Percentiles rank a stretch among this genome's conserved stretches.
Conservation (phyloP, 2,113 vertebrate species). For the Laticauda laticaudata region DNA sequence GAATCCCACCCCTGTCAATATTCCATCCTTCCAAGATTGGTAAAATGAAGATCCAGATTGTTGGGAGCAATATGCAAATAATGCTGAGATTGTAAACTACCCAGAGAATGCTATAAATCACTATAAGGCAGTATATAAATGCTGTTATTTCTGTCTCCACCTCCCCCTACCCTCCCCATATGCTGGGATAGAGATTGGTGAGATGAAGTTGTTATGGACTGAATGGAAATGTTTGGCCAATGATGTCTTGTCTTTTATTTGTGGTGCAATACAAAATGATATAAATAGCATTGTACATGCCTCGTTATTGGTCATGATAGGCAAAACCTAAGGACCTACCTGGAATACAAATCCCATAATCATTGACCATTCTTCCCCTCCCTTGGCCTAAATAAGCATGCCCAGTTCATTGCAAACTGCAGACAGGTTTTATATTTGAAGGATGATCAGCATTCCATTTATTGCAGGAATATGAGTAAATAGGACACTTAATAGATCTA, state of each 20-base stretch:
- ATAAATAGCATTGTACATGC: not conserved
- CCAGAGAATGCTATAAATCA: not conserved
- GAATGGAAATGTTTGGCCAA: not conserved
- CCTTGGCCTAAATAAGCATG: not conserved
- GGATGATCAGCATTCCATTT: constrained; percentile 10
- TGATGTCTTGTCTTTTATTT: not conserved
- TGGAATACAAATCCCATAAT: not conserved
- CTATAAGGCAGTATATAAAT: not conserved
- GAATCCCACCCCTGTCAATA: too few relatives aligned
- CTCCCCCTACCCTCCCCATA: not conserved
- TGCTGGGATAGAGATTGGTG: not conserved
- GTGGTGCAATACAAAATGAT: not conserved
- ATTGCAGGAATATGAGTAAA: not conserved
- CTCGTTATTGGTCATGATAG: not conserved
- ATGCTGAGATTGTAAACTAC: not conserved
- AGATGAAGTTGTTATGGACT: not conserved
- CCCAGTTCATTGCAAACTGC: not conserved
- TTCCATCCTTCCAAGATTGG: not conserved
- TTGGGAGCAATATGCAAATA: not conserved
- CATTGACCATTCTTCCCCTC: not conserved
- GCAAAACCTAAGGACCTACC: not conserved
- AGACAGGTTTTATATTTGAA: not conserved
- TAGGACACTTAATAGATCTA: not conserved
- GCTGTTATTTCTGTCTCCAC: not conserved
- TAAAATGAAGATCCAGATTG: not conserved